phyloP scores from a whole-genome alignment of 2,888 invertebrate genomes.

The Sericinus montela region DNA sequence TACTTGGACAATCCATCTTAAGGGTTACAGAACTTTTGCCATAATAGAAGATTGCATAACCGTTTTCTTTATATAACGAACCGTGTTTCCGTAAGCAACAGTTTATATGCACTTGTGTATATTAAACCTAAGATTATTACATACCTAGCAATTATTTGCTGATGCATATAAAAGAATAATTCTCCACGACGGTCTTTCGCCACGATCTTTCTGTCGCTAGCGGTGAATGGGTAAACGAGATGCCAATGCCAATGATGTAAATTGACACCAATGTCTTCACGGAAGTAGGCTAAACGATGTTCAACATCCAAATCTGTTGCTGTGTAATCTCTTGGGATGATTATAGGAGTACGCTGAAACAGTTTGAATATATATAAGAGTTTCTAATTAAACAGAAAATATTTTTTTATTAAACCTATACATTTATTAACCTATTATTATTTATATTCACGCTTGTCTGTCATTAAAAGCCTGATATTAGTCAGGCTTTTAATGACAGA shows the following conservation, averaged over 20 bases:
- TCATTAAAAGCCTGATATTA: too few species aligned
- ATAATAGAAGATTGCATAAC: too few species aligned
- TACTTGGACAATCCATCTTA: too few species aligned
- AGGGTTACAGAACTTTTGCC: too few species aligned
- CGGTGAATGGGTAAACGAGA: constrained; percentile 85
- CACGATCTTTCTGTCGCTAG: constrained; percentile 77
- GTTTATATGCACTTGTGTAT: too few species aligned
- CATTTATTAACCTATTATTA: too few species aligned
- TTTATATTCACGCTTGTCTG: too few species aligned
- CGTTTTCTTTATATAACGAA: too few species aligned
- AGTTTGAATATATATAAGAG: neutral
- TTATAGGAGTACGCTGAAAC: constrained; percentile 79
- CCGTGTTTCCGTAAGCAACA: too few species aligned
- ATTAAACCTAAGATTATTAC: constrained; percentile 1
- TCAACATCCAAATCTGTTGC: constrained; percentile 89
- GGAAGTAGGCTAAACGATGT: constrained; percentile 89
- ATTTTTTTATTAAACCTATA: too few species aligned
- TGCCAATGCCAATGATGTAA: constrained; percentile 92
- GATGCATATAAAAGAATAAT: constrained; percentile 89
- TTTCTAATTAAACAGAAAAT: too few species aligned
- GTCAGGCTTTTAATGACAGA: too few species aligned
- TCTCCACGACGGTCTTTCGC: constrained; percentile 88
- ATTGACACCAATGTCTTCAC: constrained; percentile 90
- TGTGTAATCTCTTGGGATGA: constrained; percentile 87
- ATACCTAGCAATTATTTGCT: constrained; percentile 71